A percentile compares a stretch with the other conserved stretches of the same genome.
phyloP scores from a whole-genome alignment of 2,888 invertebrate genomes.

The Nymphalis urticae region DNA sequence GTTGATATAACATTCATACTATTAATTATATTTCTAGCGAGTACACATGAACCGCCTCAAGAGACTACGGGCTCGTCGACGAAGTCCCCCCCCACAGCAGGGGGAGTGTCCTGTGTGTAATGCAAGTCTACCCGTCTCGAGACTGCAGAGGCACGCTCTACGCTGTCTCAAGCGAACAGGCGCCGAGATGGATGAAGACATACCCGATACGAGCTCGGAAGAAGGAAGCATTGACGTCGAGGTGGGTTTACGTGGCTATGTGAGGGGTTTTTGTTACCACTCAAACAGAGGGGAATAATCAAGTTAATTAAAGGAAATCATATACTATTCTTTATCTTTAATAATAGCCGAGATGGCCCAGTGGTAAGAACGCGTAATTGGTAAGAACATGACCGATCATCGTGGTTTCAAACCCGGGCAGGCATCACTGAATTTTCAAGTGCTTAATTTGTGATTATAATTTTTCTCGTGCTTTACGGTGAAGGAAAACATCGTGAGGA shows the following conservation, averaged over 20 bases:
- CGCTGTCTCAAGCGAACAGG: conserved; percentile 77
- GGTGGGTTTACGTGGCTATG: conserved; percentile 58
- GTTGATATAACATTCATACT: too few species aligned
- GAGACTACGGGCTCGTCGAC: conserved; percentile 57
- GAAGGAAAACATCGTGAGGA: too few species aligned
- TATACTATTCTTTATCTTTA: too few species aligned
- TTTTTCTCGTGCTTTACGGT: too few species aligned
- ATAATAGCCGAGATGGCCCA: too few species aligned
- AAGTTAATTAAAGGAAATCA: too few species aligned
- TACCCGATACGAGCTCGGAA: conserved; percentile 78
- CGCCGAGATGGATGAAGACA: conserved; percentile 80
- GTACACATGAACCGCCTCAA: conserved; percentile 67
- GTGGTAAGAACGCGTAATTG: too few species aligned
- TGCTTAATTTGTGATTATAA: too few species aligned
- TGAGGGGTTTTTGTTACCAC: background rate
- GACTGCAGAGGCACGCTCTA: conserved; percentile 87
- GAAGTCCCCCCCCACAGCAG: conserved; percentile 67
- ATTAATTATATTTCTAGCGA: conserved; percentile 51
- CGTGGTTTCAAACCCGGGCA: too few species aligned
- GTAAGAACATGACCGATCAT: too few species aligned
- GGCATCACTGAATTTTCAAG: too few species aligned
- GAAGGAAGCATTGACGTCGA: conserved; percentile 93
- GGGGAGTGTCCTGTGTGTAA: conserved; percentile 92
- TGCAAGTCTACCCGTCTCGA: conserved; percentile 82
- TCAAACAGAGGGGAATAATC: too few species aligned